Evolutionary conservation across 2,113 vertebrate species (phyloP), one percentile per base, ranked within the genome.

Genomic region (Oreocharis arfaki): DNA sequence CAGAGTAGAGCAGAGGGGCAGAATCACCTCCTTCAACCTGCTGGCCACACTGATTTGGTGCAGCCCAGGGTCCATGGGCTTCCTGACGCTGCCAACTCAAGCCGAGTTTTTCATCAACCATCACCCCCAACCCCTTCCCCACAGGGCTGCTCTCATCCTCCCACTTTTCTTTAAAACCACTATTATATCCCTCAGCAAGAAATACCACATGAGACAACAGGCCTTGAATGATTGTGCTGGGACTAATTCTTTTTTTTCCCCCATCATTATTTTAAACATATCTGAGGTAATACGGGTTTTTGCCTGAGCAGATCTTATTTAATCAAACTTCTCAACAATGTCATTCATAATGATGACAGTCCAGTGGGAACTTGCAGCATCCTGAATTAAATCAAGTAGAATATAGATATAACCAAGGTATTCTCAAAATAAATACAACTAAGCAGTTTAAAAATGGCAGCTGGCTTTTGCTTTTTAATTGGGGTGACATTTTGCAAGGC

Each of bases 341-440:
- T 89, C 94, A 91, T 95, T 97, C 91, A 91, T 96, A 97, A 95
- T 92, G 94, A 96, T 91, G 85, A 88, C 78, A 96, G 93, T 94
- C 96, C 60, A 22, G 87, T 19, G 84, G 97, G 94, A 97, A 95
- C 82, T 67, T 84, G 50, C 91, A 97, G 83, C 93, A 95, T 95
- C 78, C 95, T 96, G 95, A 97, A 98, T 97, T 97, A 97, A 97
- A 97, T 98, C 89, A 96, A 97, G 94, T 60, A 28, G 50, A 78
- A 67, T 84, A 94, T 91, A 97, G 87, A 93, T 97, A 97, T 75
- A 95, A 93, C 92, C 65, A 87, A 96, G 83, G 84, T 94, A 97
- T 92, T 91, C 92, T 95, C 94, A 95, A 97, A 97, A 96, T 96
- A 97, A 97, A 96, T 84, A 95, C 47, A 85, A 86, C 85, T 92